Evolutionary conservation across 2,113 vertebrate species (phyloP).

Genomic region (Anas platyrhynchos): DNA sequence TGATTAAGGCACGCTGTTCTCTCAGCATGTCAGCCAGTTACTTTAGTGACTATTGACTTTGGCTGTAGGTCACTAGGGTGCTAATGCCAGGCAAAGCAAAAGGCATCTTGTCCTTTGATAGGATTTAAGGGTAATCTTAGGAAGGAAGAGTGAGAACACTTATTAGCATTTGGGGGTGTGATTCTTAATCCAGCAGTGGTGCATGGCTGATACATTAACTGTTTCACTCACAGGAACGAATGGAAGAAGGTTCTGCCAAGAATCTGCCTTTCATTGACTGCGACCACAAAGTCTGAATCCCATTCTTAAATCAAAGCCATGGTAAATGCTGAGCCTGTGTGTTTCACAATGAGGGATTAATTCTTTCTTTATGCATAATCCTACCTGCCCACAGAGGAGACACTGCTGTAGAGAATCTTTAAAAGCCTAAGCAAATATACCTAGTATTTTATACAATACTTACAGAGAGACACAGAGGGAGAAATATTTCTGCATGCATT

Average conservation of each 20-base stretch:
- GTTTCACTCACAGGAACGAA: conserved; percentile 8
- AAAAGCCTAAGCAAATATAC: not conserved
- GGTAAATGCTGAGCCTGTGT: not conserved
- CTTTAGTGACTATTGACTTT: conserved; percentile 23
- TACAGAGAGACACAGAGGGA: not conserved
- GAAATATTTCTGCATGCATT: not conserved
- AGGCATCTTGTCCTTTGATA: conserved; percentile 39
- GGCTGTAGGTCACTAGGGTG: not conserved
- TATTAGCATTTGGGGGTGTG: not conserved
- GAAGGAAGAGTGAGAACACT: conserved; percentile 47
- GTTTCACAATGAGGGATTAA: not conserved
- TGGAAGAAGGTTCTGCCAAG: conserved; percentile 6
- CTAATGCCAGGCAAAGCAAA: conserved; percentile 38
- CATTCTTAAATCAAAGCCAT: not conserved
- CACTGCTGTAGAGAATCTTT: not conserved
- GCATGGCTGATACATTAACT: conserved; percentile 30
- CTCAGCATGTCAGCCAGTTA: not conserved
- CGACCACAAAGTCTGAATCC: not conserved
- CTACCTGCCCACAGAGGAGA: not conserved
- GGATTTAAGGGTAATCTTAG: conserved; percentile 61
- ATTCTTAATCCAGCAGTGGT: conserved; percentile 43
- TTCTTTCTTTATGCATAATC: conserved; percentile 12
- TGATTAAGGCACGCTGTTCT: not conserved
- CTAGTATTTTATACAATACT: not conserved
- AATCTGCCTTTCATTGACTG: not conserved